Conservation (phyloP, 2,888 invertebrate species). For the Eupithecia insigniata region DNA sequence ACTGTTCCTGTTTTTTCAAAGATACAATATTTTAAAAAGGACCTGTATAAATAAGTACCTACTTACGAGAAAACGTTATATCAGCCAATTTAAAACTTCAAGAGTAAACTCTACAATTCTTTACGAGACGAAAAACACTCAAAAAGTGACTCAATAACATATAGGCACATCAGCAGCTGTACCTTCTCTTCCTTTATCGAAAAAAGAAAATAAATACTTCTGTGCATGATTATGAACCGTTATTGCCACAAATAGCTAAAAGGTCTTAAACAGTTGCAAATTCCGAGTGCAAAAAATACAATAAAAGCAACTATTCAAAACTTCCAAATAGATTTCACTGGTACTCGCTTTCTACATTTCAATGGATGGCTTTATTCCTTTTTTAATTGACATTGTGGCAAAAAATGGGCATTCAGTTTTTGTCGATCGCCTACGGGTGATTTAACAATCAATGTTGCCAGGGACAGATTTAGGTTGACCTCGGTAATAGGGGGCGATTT, state of each 20-base stretch:
- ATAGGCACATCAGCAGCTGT: no score
- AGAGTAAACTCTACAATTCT: background rate
- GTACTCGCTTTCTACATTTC: slow-evolving; percentile 40
- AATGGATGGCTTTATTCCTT: slow-evolving; percentile 35
- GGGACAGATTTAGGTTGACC: slow-evolving; percentile 6
- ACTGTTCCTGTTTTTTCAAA: background rate
- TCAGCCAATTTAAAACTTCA: background rate
- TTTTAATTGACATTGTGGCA: slow-evolving; percentile 36
- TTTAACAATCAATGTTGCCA: slow-evolving; percentile 25
- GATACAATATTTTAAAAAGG: background rate
- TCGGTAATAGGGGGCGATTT: slow-evolving; percentile 1
- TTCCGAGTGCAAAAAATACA: slow-evolving; percentile 21
- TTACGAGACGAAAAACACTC: background rate
- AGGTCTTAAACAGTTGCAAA: slow-evolving; percentile 16
- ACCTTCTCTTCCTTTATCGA: background rate
- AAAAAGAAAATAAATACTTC: background rate
- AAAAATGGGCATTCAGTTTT: slow-evolving; percentile 44
- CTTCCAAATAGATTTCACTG: slow-evolving; percentile 41
- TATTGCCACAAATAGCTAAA: slow-evolving; percentile 8
- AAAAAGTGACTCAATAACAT: background rate
- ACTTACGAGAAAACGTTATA: background rate
- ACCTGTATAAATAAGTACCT: background rate
- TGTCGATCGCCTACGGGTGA: slow-evolving; percentile 39
- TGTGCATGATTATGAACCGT: background rate
- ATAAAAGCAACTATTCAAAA: slow-evolving; percentile 29